phyloP scores from a whole-genome alignment of 1,140 invertebrate species.

The Anoplolepis gracilipes region DNA sequence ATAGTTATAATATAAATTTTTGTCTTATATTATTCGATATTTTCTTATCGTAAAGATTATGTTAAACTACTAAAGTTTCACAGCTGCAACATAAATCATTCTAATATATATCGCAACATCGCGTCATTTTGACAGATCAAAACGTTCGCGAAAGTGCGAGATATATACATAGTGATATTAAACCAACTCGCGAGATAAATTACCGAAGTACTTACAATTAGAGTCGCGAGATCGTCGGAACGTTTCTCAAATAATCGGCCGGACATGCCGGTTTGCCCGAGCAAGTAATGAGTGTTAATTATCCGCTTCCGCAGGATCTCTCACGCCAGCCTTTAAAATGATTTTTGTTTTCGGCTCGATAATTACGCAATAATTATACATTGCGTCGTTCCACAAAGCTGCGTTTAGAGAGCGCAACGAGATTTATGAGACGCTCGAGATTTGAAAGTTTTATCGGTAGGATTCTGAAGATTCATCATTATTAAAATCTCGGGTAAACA shows the following conservation, averaged over 20 bases:
- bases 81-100: neutral
- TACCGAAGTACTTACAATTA: constrained; percentile 18
- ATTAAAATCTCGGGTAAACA: constrained; percentile 22
- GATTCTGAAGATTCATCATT: constrained; percentile 18
- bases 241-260: constrained; percentile 31
- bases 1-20: neutral
- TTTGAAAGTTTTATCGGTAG: neutral
- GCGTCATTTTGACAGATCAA: neutral
- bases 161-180: neutral
- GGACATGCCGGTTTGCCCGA: constrained; percentile 7
- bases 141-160: neutral
- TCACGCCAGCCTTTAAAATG: constrained; percentile 4
- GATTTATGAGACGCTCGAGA: constrained; percentile 34
- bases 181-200: constrained; percentile 24
- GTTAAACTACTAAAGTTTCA: neutral
- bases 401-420: neutral
- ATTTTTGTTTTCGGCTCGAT: constrained; percentile 36
- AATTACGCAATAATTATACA: constrained; percentile 51
- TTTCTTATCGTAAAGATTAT: constrained; percentile 2
- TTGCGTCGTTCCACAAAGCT: constrained; percentile 9
- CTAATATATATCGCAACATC: neutral
- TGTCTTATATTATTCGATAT: neutral
- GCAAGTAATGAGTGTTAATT: constrained; percentile 57
- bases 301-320: constrained; percentile 39
- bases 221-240: constrained; percentile 12